A percentile compares a stretch with the other conserved stretches of the same genome.
These are phyloP conservation scores for Cyclophora albipunctata DNA, from an alignment of 2,888 invertebrate species.

Conservation along the genomic window DNA sequence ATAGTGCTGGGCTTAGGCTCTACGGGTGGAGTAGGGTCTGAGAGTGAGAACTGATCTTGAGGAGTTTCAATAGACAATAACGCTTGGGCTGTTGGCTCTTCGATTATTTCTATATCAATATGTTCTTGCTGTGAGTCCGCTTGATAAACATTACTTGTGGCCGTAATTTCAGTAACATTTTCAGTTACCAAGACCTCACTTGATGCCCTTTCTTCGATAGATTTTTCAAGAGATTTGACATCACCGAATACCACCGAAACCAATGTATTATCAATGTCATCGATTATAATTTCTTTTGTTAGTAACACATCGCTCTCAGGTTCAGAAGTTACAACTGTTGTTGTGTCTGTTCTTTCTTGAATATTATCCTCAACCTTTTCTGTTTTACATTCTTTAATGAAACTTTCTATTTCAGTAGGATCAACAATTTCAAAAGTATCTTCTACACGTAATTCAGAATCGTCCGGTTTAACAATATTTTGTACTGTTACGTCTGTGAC, in stretches of 20 bases:
- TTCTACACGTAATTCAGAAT: conserved; percentile 6
- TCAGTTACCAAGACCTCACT: background rate
- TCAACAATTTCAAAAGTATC: conserved; percentile 17
- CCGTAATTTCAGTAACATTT: conserved; percentile 8
- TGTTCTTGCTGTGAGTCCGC: conserved; percentile 3
- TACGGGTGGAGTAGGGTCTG: background rate
- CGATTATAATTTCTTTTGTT: conserved; percentile 23
- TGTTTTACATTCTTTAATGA: conserved; percentile 2
- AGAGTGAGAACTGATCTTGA: conserved; percentile 1
- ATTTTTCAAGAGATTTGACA: conserved; percentile 28
- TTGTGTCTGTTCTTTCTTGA: background rate
- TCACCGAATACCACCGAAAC: conserved; percentile 48
- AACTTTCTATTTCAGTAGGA: conserved; percentile 12
- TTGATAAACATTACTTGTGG: conserved; percentile 1
- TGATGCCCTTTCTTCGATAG: conserved; percentile 20
- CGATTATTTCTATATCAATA: background rate
- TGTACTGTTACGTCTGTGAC: background rate
- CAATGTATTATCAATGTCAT: conserved; percentile 36
- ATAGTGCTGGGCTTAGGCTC: conserved; percentile 34
- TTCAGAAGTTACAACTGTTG: conserved; percentile 1
- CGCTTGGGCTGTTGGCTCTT: background rate
- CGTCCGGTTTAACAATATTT: background rate
- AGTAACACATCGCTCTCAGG: background rate
- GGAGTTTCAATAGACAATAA: background rate
- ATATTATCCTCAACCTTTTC: conserved; percentile 1